A percentile compares a stretch with the other conserved stretches of the same genome.
These are phyloP conservation scores for Grammomys surdaster DNA, from an alignment of 2,113 vertebrate species.

Conservation along the genomic window DNA sequence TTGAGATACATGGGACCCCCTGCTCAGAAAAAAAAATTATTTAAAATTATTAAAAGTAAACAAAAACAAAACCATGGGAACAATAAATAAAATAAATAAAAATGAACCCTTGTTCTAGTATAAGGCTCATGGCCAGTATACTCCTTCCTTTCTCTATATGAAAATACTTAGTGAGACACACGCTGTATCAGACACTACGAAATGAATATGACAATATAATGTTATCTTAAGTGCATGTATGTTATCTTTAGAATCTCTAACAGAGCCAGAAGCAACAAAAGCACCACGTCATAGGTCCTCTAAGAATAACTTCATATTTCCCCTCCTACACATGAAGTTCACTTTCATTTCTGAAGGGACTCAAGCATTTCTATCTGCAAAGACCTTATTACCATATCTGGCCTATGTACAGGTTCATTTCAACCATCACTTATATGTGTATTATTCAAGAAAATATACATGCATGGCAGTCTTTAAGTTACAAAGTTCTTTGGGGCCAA, in stretches of 20 bases:
- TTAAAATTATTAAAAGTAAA: background rate
- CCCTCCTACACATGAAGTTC: conserved; percentile 10
- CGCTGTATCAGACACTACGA: background rate
- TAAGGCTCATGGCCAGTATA: background rate
- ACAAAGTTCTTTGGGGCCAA: background rate
- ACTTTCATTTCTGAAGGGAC: background rate
- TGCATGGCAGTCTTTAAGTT: background rate
- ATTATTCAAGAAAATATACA: conserved; percentile 2
- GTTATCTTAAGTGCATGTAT: background rate
- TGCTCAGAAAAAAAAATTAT: background rate
- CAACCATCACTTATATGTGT: background rate
- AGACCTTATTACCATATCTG: background rate
- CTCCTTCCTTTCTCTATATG: background rate
- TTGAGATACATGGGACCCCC: background rate
- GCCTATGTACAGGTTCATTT: background rate
- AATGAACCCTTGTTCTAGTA: background rate
- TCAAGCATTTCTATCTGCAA: background rate
- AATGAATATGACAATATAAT: conserved; percentile 19
- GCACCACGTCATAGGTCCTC: background rate
- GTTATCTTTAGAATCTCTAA: background rate
- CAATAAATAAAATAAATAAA: background rate
- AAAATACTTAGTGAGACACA: background rate
- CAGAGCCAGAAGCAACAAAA: background rate
- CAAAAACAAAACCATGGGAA: background rate
- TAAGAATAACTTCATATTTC: background rate